Conservation (phyloP, 2,113 vertebrate species). For the Trachemys scripta region DNA sequence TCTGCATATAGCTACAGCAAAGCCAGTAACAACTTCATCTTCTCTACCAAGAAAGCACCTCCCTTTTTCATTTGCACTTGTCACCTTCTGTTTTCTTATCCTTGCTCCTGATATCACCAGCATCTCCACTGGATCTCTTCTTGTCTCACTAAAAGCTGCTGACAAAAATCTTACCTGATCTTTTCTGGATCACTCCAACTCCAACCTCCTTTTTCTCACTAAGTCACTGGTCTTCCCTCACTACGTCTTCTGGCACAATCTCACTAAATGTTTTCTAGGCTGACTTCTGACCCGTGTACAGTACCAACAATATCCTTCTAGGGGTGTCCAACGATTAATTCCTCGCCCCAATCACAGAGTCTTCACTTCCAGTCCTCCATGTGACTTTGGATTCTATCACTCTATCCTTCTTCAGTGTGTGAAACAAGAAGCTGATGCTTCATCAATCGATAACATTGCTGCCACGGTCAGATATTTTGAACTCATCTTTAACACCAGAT, state of each 20-base stretch:
- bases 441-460: background rate
- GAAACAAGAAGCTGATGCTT: background rate
- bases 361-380: background rate
- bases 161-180: background rate
- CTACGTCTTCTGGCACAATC: background rate
- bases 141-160: background rate
- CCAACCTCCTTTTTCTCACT: background rate
- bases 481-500: background rate
- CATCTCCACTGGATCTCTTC: background rate
- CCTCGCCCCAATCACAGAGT: background rate
- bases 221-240: background rate
- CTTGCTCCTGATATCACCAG: background rate
- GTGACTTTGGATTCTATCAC: background rate
- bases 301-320: fast-evolving
- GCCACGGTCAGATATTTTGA: background rate
- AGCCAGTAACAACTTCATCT: background rate
- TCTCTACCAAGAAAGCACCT: background rate
- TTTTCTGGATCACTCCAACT: background rate
- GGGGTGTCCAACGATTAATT: background rate
- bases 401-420: background rate
- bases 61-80: background rate
- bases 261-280: background rate
- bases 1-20: background rate
- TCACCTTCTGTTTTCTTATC: background rate
- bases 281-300: background rate